Evolutionary conservation across 2,113 vertebrate genomes (phyloP).

Genomic region (Echinops telfairi): DNA sequence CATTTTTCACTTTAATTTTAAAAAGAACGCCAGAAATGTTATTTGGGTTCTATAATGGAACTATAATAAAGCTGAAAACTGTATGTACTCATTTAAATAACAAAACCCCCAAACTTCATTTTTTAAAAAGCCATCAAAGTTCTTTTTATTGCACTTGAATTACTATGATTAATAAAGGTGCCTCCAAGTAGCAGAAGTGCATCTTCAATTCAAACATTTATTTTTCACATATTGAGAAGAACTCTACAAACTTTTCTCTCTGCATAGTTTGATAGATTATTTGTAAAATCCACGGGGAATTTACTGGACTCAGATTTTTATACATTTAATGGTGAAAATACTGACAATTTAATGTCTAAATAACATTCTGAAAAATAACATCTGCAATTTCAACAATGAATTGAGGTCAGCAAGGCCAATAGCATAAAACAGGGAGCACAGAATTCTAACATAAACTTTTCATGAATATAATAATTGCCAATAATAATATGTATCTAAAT

Average conservation of each 20-base stretch:
- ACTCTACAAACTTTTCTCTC: background rate
- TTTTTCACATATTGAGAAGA: too few relatives aligned
- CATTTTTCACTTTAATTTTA: conserved; percentile 35
- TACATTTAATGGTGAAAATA: background rate
- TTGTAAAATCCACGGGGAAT: background rate
- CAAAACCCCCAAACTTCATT: too few relatives aligned
- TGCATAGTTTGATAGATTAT: background rate
- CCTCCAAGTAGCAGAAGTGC: too few relatives aligned
- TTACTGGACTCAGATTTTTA: conserved; percentile 24
- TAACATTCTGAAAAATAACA: background rate
- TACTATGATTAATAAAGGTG: too few relatives aligned
- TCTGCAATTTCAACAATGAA: background rate
- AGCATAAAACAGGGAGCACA: background rate
- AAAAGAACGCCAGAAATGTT: conserved; percentile 10
- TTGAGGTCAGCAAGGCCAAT: background rate
- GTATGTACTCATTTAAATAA: too few relatives aligned
- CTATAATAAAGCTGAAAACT: background rate
- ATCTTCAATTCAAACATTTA: too few relatives aligned
- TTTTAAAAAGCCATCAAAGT: too few relatives aligned
- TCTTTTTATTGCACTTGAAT: too few relatives aligned
- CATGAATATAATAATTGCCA: background rate
- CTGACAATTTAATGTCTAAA: conserved; percentile 18
- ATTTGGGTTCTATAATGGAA: conserved; percentile 18
- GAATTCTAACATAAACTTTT: background rate
- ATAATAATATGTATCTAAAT: background rate